phyloP scores from a whole-genome alignment of 2,113 vertebrate species.

The Carassius gibelio region DNA sequence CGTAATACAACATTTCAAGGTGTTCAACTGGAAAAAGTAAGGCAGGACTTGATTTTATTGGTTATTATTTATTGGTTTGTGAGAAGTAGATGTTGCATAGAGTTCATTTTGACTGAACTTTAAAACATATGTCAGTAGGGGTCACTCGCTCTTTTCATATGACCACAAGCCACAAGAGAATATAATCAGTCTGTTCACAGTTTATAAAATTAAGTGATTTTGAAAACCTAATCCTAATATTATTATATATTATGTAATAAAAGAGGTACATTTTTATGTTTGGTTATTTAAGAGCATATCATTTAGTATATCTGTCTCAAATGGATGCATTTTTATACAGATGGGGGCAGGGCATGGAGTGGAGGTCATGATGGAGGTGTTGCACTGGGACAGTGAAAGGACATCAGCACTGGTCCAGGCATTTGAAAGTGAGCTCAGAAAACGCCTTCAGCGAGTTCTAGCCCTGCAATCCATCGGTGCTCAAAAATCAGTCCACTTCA shows the following conservation, averaged over 20 bases:
- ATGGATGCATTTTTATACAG: slow-evolving; percentile 50
- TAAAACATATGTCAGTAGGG: slow-evolving; percentile 44
- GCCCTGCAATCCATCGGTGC: slow-evolving; percentile 69
- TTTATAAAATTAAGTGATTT: neutral
- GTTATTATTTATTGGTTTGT: neutral
- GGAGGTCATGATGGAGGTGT: slow-evolving; percentile 63
- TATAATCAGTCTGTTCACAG: neutral
- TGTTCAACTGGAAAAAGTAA: neutral
- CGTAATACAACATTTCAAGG: neutral
- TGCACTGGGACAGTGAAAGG: slow-evolving; percentile 68
- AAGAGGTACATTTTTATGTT: neutral
- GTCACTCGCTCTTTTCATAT: slow-evolving; percentile 29
- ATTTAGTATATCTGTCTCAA: neutral
- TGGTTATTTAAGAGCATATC: neutral
- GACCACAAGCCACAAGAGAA: neutral
- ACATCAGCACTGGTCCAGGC: slow-evolving; percentile 67
- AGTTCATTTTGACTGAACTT: neutral
- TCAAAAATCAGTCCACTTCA: slow-evolving; percentile 21
- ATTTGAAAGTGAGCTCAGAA: slow-evolving; percentile 70
- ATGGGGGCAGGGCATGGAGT: slow-evolving; percentile 69
- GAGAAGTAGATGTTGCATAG: neutral
- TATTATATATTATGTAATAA: neutral
- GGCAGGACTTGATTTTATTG: neutral
- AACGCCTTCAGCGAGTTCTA: slow-evolving; percentile 71
- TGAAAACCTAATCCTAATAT: neutral